Conservation (phyloP, 2,113 vertebrate genomes). For the Syngnathoides biaculeatus region DNA sequence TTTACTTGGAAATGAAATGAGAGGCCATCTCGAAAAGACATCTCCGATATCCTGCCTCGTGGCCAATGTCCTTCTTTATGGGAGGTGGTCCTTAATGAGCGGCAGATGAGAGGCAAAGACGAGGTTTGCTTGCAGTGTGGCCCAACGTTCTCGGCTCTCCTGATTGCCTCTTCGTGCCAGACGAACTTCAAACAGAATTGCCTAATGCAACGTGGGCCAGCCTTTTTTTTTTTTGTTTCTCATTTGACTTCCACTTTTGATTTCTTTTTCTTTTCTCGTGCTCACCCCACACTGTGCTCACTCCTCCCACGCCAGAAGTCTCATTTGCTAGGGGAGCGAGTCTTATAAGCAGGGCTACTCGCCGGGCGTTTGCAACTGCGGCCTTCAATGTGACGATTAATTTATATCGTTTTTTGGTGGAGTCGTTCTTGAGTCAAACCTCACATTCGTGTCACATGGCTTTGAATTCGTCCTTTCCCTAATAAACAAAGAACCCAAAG, state of each 20-base stretch:
- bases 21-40: conserved; percentile 36
- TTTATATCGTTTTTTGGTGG: background rate
- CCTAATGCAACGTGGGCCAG: conserved; percentile 43
- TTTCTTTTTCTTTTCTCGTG: conserved; percentile 42
- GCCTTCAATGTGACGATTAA: background rate
- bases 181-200: conserved; percentile 62
- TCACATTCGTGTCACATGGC: conserved; percentile 59
- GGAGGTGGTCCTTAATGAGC: conserved; percentile 43
- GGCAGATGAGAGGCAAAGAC: conserved; percentile 45
- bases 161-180: conserved; percentile 48
- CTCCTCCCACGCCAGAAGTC: conserved; percentile 15
- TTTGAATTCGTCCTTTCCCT: conserved; percentile 45
- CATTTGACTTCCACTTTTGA: conserved; percentile 26
- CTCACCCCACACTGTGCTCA: conserved; percentile 9
- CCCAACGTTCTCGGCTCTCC: conserved; percentile 40
- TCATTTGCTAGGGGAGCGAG: conserved; percentile 43
- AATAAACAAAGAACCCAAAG: conserved; percentile 26
- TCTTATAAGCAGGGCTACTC: conserved; percentile 29
- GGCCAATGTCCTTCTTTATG: conserved; percentile 40
- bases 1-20: conserved; percentile 35
- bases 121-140: conserved; percentile 12
- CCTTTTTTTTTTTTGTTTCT: conserved; percentile 52
- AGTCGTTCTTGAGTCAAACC: conserved; percentile 25
- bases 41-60: conserved; percentile 47
- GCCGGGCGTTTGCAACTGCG: background rate